Evolutionary conservation across 2,797 vertebrate species (phyloP).

Genomic region (Trachops cirrhosus): DNA sequence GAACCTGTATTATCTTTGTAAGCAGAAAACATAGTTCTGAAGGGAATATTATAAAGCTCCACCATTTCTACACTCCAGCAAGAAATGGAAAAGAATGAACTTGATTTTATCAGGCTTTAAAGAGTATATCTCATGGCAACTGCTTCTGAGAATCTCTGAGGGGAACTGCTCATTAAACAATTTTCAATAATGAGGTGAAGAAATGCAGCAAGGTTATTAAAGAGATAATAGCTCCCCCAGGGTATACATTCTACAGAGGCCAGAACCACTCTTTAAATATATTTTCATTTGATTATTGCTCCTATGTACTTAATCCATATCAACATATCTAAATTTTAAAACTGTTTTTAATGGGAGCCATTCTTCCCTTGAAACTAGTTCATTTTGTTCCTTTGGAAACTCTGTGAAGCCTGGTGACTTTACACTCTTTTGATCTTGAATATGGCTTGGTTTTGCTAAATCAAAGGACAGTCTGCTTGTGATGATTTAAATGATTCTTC

Average conservation of each 20-base stretch:
- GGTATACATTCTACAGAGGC: conserved; percentile 59
- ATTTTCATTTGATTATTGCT: conserved; percentile 74
- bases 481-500: background rate
- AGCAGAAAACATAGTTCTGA: conserved; percentile 7
- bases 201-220: conserved; percentile 78
- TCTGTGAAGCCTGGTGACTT: conserved; percentile 25
- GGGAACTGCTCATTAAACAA: conserved; percentile 79
- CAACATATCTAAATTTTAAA: conserved; percentile 41
- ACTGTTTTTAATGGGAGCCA: conserved; percentile 42
- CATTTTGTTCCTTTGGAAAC: conserved; percentile 38
- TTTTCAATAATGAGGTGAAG: conserved; percentile 74
- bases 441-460: conserved; percentile 15
- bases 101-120: conserved; percentile 74
- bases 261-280: conserved; percentile 73
- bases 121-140: conserved; percentile 65
- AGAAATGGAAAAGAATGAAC: conserved; percentile 56
- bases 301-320: conserved; percentile 31
- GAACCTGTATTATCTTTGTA: background rate
- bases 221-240: conserved; percentile 70
- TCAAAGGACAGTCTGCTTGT: background rate
- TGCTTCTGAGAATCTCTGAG: conserved; percentile 72
- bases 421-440: conserved; percentile 42
- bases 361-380: conserved; percentile 38
- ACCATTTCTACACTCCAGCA: background rate
- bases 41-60: background rate